Conservation (phyloP, 2,888 invertebrate genomes). For the Trichacis sp. region DNA sequence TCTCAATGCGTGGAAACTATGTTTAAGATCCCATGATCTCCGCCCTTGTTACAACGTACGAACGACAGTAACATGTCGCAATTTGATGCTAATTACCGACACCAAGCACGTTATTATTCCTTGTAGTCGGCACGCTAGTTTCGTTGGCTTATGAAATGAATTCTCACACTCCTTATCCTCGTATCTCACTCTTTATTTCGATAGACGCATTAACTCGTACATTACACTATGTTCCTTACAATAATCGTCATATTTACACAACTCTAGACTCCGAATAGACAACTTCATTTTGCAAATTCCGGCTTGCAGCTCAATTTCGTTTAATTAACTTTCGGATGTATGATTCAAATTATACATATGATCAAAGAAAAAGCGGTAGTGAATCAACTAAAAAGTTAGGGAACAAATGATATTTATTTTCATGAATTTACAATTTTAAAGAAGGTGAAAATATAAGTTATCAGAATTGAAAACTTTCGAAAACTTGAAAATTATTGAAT, state of each 20-base stretch:
- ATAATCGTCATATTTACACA: constrained; percentile 54
- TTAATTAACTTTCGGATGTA: too few species aligned
- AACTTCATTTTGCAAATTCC: background rate
- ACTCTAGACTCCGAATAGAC: constrained; percentile 7
- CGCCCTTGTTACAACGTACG: constrained; percentile 48
- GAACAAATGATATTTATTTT: too few species aligned
- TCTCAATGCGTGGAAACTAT: constrained; percentile 56
- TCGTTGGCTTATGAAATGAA: constrained; percentile 62
- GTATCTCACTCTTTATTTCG: constrained; percentile 57
- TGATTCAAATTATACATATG: too few species aligned
- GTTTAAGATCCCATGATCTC: constrained; percentile 56
- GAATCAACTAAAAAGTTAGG: too few species aligned
- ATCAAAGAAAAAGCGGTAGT: too few species aligned
- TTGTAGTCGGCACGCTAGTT: constrained; percentile 40
- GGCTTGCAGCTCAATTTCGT: too few species aligned
- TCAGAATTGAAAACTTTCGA: too few species aligned
- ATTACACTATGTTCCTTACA: constrained; percentile 56
- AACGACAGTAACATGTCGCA: constrained; percentile 51
- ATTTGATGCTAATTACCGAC: constrained; percentile 62
- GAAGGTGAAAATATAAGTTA: too few species aligned
- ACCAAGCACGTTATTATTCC: constrained; percentile 55
- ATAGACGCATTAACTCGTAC: constrained; percentile 47
- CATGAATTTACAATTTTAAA: too few species aligned
- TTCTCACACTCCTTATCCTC: constrained; percentile 62
- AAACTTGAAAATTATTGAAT: too few species aligned